Conservation (phyloP, 2,113 vertebrate species). For the Gallinago media region DNA sequence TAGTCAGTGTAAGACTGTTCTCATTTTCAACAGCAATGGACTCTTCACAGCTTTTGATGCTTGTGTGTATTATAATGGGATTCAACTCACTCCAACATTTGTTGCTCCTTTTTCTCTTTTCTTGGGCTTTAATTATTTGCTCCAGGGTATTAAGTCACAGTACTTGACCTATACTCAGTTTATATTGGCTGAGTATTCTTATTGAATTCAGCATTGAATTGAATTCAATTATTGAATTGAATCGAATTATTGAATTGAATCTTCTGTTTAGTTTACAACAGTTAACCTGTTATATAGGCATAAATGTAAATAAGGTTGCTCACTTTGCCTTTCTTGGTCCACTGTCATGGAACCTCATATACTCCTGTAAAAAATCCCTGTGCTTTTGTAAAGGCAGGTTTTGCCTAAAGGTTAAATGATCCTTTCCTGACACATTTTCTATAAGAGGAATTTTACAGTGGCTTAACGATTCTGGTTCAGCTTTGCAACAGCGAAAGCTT, state of each 20-base stretch:
- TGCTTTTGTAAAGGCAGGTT: not conserved
- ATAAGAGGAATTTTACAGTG: not conserved
- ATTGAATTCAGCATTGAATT: not conserved
- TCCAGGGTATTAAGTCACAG: not conserved
- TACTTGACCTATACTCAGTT: not conserved
- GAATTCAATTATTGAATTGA: not conserved
- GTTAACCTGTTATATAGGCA: not conserved
- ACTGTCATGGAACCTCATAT: not conserved
- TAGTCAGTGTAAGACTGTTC: not conserved
- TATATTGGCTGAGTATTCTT: not conserved
- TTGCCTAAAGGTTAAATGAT: conserved; percentile 44
- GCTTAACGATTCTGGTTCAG: conserved; percentile 11
- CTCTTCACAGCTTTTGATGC: not conserved
- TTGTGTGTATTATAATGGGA: not conserved
- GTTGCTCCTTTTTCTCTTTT: not conserved
- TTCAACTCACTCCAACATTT: not conserved
- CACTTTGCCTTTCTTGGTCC: not conserved
- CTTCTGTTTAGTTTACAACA: not conserved
- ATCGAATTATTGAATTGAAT: not conserved
- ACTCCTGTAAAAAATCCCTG: not conserved
- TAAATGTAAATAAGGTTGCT: not conserved
- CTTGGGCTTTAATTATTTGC: not conserved
- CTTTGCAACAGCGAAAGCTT: conserved; percentile 16
- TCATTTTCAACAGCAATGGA: not conserved
- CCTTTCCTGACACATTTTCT: conserved; percentile 14